These are phyloP conservation scores for Calliphora vomitoria DNA, from an alignment of 2,888 invertebrate genomes.

Conservation along the genomic window DNA sequence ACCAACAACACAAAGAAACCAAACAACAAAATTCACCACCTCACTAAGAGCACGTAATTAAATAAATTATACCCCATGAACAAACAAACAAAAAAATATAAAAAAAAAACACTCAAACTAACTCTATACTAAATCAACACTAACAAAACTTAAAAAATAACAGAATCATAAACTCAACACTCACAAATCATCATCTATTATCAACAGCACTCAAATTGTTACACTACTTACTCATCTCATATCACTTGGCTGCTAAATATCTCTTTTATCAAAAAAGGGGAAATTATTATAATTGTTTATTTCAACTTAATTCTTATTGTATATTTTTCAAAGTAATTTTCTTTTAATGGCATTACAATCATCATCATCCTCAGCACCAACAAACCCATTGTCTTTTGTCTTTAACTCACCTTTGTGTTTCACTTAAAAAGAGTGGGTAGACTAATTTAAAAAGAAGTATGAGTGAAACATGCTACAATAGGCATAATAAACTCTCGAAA, in stretches of 20 bases:
- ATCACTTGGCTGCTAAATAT: too few relatives aligned
- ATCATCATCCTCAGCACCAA: background rate
- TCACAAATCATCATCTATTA: background rate
- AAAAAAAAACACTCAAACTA: constrained; percentile 25
- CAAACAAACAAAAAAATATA: background rate
- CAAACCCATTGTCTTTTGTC: background rate
- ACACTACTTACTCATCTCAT: too few relatives aligned
- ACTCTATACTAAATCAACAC: background rate
- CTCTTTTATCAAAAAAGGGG: background rate
- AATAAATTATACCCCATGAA: constrained; percentile 38
- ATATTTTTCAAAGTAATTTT: background rate
- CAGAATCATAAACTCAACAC: constrained; percentile 8
- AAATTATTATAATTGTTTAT: background rate
- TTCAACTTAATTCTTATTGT: background rate
- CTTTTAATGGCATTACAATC: background rate
- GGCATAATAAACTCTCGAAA: background rate
- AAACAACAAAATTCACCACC: constrained; percentile 56
- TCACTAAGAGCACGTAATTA: constrained; percentile 53
- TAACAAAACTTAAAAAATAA: background rate
- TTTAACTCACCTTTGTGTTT: background rate
- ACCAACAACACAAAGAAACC: constrained; percentile 62
- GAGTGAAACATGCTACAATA: constrained; percentile 34
- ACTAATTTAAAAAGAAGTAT: background rate
- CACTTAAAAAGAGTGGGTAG: background rate
- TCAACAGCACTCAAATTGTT: background rate